Evolutionary conservation across 2,797 vertebrate genomes (phyloP).

Genomic region (Neosilurus hyrtlii): DNA sequence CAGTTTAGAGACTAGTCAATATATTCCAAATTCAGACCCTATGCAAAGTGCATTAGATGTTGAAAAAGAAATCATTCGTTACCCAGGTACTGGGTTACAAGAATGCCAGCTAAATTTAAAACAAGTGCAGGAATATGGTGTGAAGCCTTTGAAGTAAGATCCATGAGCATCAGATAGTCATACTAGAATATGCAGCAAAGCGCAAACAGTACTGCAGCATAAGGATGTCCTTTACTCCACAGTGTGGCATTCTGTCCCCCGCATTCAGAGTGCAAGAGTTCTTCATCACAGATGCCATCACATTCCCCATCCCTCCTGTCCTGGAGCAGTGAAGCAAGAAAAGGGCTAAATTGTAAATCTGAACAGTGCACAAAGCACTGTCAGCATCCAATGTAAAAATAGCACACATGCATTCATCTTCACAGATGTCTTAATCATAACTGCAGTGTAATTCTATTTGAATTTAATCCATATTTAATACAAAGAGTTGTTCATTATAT

Average conservation of each 20-base stretch:
- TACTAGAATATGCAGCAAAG: neutral
- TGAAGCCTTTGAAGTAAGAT: neutral
- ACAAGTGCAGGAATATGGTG: neutral
- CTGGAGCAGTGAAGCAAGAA: conserved; percentile 75
- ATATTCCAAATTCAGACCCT: conserved; percentile 15
- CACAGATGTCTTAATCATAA: neutral
- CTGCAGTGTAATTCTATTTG: neutral
- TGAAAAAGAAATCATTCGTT: conserved; percentile 6
- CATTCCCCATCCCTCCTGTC: conserved; percentile 75
- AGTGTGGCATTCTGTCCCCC: conserved; percentile 80
- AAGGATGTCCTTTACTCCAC: neutral
- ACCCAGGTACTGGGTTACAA: neutral
- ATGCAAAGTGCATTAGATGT: neutral
- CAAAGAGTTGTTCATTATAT: neutral
- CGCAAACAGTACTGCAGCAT: neutral
- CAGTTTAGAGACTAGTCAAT: neutral
- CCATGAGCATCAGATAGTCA: neutral
- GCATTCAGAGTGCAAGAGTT: conserved; percentile 81
- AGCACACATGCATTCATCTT: neutral
- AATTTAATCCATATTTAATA: neutral
- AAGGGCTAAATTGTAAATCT: conserved; percentile 49
- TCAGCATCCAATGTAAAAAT: neutral
- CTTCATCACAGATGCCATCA: conserved; percentile 75
- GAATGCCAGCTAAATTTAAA: conserved; percentile 1
- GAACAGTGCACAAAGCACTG: neutral